phyloP scores from a whole-genome alignment of 2,888 invertebrate species.

The Eremobia ochroleuca region DNA sequence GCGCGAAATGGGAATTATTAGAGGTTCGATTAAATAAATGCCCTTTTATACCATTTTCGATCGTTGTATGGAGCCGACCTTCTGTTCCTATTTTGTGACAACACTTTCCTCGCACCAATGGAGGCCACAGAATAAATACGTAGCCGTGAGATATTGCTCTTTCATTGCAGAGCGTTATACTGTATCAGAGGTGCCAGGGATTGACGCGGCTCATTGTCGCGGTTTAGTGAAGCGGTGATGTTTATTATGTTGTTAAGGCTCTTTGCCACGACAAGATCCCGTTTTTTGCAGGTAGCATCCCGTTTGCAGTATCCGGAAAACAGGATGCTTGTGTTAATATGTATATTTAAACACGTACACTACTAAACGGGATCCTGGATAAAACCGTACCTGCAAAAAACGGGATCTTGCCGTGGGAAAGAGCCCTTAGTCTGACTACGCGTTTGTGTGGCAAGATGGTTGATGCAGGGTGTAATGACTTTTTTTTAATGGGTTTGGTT shows the following conservation, averaged over 20 bases:
- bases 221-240: neutral
- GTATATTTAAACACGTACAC: too few species aligned
- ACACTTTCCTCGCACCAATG: constrained; percentile 13
- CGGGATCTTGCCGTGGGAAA: too few species aligned
- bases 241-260: neutral
- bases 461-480: neutral
- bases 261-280: too few species aligned
- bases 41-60: neutral
- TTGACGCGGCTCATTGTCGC: constrained; percentile 13
- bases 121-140: constrained; percentile 46
- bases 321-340: too few species aligned
- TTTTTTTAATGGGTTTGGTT: neutral
- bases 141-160: constrained; percentile 41
- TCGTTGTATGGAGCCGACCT: neutral
- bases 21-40: too few species aligned
- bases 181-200: constrained; percentile 6
- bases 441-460: neutral
- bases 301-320: too few species aligned
- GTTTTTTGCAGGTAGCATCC: too few species aligned
- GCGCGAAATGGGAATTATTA: too few species aligned
- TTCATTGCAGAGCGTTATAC: constrained; percentile 52
- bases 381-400: too few species aligned
- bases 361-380: too few species aligned
- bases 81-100: neutral
- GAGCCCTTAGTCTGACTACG: too few species aligned